phyloP scores from a whole-genome alignment of 2,888 invertebrate genomes.

The Cantharis nigra region DNA sequence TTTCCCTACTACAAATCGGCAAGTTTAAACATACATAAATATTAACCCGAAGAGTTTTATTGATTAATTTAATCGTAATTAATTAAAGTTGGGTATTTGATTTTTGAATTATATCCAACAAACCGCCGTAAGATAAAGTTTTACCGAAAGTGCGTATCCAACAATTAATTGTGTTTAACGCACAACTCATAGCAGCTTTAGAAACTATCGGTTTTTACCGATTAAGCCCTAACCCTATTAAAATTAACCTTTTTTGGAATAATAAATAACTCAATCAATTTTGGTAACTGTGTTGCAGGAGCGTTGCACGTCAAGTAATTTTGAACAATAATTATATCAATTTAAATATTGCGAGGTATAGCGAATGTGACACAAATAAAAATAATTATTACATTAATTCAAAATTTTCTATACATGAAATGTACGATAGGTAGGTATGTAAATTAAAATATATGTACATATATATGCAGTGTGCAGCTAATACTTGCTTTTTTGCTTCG shows the following conservation, averaged over 20 bases:
- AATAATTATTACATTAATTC: neutral
- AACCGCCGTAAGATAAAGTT: neutral
- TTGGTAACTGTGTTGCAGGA: neutral
- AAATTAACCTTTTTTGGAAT: neutral
- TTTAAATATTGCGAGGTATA: neutral
- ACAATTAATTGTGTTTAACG: neutral
- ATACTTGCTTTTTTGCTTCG: constrained; percentile 13
- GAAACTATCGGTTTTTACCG: neutral
- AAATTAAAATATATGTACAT: neutral
- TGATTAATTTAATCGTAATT: neutral
- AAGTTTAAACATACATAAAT: neutral
- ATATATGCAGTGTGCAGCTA: neutral
- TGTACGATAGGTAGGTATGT: neutral
- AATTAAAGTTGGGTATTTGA: neutral
- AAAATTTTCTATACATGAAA: neutral
- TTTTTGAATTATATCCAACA: neutral
- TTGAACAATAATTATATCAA: neutral
- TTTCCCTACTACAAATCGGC: neutral
- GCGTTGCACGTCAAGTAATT: neutral
- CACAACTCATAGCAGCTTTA: neutral
- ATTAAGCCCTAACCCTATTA: neutral
- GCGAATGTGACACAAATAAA: neutral
- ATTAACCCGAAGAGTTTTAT: neutral
- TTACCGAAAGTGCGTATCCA: neutral
- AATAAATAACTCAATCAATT: neutral